Evolutionary conservation across 2,888 invertebrate species (phyloP).

Genomic region (Blastobasis adustella): DNA sequence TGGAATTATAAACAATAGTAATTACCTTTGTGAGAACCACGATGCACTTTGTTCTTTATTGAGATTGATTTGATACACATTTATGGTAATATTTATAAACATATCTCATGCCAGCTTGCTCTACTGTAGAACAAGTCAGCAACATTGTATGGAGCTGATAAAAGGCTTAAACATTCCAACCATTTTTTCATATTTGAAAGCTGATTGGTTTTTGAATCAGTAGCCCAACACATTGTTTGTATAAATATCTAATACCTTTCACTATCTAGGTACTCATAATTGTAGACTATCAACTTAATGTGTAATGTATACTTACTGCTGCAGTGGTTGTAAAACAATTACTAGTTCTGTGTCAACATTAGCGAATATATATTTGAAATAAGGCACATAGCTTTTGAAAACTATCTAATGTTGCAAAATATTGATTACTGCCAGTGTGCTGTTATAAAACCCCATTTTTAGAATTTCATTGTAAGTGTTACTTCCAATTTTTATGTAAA

Average conservation of each 20-base stretch:
- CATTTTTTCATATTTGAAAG: constrained; percentile 49
- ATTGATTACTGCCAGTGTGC: background rate
- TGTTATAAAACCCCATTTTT: constrained; percentile 1
- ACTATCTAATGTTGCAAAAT: constrained; percentile 3
- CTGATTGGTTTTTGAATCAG: constrained; percentile 42
- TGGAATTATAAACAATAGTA: constrained; percentile 39
- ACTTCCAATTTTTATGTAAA: constrained; percentile 48
- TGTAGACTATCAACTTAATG: too few relatives aligned
- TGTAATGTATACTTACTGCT: background rate
- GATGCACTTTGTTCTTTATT: constrained; percentile 43
- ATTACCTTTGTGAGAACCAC: constrained; percentile 41
- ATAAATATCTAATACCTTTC: too few relatives aligned
- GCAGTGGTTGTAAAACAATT: background rate
- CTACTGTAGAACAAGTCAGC: constrained; percentile 1
- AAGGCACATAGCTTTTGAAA: background rate
- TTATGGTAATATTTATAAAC: constrained; percentile 17
- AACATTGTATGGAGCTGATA: constrained; percentile 12
- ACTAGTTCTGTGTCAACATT: too few relatives aligned
- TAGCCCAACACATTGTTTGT: too few relatives aligned
- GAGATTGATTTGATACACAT: constrained; percentile 51
- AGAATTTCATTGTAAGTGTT: constrained; percentile 11
- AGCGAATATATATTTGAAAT: too few relatives aligned
- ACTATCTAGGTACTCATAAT: too few relatives aligned
- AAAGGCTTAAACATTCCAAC: constrained; percentile 71
- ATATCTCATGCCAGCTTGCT: background rate